These are phyloP conservation scores for Beris morrisii DNA, from an alignment of 2,888 invertebrate genomes.

Conservation along the genomic window DNA sequence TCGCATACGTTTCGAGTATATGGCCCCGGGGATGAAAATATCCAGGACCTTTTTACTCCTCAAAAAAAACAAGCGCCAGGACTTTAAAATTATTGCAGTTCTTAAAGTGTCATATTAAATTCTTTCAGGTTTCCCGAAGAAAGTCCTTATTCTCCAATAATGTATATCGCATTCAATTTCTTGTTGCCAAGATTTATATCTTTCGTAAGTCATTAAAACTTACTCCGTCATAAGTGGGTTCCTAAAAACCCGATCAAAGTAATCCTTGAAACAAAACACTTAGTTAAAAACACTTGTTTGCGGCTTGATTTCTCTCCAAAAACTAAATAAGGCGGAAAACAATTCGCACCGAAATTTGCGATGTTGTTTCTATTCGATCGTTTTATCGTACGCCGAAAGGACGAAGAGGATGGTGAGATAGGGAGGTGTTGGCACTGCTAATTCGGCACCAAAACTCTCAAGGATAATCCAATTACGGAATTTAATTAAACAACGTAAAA, in stretches of 20 bases:
- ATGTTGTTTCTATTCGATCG: slow-evolving; percentile 8
- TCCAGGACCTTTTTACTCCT: too few relatives aligned
- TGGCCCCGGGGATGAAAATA: too few relatives aligned
- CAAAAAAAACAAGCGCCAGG: too few relatives aligned
- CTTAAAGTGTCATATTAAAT: too few relatives aligned
- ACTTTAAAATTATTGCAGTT: too few relatives aligned
- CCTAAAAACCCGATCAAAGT: slow-evolving; percentile 16
- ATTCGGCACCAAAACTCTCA: slow-evolving; percentile 22
- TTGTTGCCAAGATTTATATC: slow-evolving; percentile 5
- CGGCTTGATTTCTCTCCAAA: slow-evolving; percentile 15
- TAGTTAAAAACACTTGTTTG: slow-evolving; percentile 23
- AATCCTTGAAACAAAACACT: slow-evolving; percentile 18
- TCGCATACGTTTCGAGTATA: too few relatives aligned
- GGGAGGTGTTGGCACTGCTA: slow-evolving; percentile 12
- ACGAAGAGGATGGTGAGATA: neutral
- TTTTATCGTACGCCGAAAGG: neutral
- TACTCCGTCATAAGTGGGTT: slow-evolving; percentile 12
- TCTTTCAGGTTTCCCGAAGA: too few relatives aligned
- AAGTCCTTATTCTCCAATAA: too few relatives aligned
- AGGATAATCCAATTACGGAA: slow-evolving; percentile 31
- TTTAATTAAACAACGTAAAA: slow-evolving; percentile 32
- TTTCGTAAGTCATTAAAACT: slow-evolving; percentile 23
- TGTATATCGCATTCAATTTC: too few relatives aligned
- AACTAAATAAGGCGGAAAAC: slow-evolving; percentile 21
- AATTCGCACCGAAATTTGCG: slow-evolving; percentile 13